Base-by-base conservation (phyloP, 2,113 vertebrate genomes). In the Apteryx mantelli region DNA sequence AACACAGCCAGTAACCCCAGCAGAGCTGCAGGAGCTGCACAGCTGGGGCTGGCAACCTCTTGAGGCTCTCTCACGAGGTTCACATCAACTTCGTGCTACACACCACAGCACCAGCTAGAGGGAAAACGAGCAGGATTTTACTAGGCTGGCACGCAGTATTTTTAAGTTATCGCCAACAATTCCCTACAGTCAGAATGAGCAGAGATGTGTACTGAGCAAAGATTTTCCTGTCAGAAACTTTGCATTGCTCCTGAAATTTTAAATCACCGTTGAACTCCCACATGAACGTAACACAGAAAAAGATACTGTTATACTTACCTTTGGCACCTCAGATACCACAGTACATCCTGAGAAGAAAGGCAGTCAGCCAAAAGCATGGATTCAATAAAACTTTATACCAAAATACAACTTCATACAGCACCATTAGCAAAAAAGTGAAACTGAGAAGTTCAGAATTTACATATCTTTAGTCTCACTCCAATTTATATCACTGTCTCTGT, bases 51-150 rank as follows among this genome's bases (percentile, higher is more conserved):
- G 17, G 50, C 28, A 30, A 18, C 24, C 55, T 42, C 68, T 20
- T 5, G 0, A 2, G 40, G 42, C 60, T 65, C 48, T 26, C 53
- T 60, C 4, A 0, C 0, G 7, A 53, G 38, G 71, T 48, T 18
- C 80, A 34, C 25, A 0, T 6, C 68, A 52, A 0, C 56, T 36
- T 24, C n/a, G 61, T 3, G 0, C 40, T 8, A 50, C 65, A 11
- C 14, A 10, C 20, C 71, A 34, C 3, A 15, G 5, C 1, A 24
- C 0, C 22, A n/a, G 5, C 0, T 61, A 17, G 66, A 70, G 46
- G 0, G 19, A 30, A 32, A 75, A 64, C 11, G 0, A 76, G n/a
- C 50, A 25, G 55, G 68, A 60, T 58, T 73, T 60, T 34, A 52
- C 52, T 63, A 71, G 16, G 70, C 88, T 82, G 80, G 34, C 53